Conservation (phyloP, 2,113 vertebrate genomes). For the Nycticryphes semicollaris region DNA sequence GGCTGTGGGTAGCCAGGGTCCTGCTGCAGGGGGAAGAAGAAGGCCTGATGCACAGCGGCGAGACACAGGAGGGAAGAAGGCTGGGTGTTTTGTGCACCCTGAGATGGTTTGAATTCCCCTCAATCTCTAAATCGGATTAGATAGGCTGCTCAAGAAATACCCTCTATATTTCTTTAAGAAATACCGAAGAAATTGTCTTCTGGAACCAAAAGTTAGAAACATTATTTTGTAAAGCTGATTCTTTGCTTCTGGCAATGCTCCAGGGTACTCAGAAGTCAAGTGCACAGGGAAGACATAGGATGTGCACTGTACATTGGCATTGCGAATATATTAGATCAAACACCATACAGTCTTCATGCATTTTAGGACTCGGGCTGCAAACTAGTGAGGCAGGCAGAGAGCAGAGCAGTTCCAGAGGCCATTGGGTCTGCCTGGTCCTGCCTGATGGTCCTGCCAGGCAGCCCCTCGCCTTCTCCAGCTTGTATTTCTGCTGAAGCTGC, state of each 20-base stretch:
- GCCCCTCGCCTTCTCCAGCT: not conserved
- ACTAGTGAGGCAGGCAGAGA: not conserved
- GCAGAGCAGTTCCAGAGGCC: not conserved
- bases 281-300: not conserved
- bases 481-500: not conserved
- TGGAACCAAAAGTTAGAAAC: not conserved
- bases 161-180: not conserved
- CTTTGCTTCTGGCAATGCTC: not conserved
- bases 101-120: not conserved
- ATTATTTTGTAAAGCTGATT: not conserved
- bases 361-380: not conserved
- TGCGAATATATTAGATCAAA: not conserved
- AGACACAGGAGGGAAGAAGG: not conserved
- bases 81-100: not conserved
- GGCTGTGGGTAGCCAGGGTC: not conserved
- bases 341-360: fast-evolving
- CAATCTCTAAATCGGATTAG: not conserved
- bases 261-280: not conserved
- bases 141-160: not conserved
- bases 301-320: fast-evolving
- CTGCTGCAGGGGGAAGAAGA: not conserved
- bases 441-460: not conserved
- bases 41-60: fast-evolving
- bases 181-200: not conserved
- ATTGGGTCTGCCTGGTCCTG: not conserved